Conservation (phyloP, 2,113 vertebrate species). For the Bostrychus sinensis region DNA sequence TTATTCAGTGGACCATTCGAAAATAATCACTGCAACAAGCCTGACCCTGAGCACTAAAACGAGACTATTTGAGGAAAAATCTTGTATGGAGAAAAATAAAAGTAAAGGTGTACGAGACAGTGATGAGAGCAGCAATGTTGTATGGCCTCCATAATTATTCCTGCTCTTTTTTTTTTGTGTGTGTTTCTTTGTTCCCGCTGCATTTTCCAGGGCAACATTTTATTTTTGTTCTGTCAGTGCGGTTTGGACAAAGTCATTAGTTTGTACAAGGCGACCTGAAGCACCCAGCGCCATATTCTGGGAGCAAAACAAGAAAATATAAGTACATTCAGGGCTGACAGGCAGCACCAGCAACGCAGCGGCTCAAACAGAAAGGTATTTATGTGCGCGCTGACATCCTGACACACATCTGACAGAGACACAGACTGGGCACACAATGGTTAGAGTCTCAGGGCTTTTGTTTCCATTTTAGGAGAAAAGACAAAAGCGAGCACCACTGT, state of each 20-base stretch:
- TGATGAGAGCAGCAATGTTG: neutral
- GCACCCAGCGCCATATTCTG: neutral
- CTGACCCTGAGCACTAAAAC: neutral
- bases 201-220: neutral
- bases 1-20: neutral
- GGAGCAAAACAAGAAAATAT: neutral
- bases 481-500: neutral
- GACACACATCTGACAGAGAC: neutral
- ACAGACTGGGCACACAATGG: neutral
- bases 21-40: neutral
- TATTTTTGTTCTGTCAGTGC: neutral
- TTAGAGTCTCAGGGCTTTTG: neutral
- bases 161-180: neutral
- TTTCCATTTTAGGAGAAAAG: neutral
- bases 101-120: no score
- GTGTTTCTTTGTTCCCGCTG: neutral
- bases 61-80: neutral
- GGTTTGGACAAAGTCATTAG: neutral
- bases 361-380: neutral
- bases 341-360: neutral
- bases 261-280: conserved; percentile 1
- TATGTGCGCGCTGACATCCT: neutral
- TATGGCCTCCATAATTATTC: neutral
- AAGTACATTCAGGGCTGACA: neutral
- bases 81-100: no score